Conservation (phyloP, 2,113 vertebrate genomes). For the Hippoglossus stenolepis region DNA sequence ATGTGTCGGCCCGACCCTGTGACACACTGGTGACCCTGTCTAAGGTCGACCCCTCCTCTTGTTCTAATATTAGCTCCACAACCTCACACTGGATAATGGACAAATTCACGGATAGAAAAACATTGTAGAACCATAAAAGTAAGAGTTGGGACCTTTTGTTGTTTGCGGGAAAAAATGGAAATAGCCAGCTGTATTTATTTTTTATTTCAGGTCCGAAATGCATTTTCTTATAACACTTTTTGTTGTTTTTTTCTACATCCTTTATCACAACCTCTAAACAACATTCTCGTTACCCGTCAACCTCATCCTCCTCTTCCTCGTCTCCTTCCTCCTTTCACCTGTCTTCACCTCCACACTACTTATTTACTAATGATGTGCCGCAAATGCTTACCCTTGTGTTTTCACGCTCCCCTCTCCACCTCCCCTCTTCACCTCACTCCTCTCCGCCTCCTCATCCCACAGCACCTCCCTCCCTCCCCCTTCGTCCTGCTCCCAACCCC, state of each 20-base stretch:
- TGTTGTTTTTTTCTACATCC: too few species aligned
- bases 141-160: too few species aligned
- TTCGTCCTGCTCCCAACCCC: slow-evolving; percentile 39
- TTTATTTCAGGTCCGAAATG: too few species aligned
- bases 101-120: too few species aligned
- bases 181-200: neutral
- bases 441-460: slow-evolving; percentile 25
- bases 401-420: slow-evolving; percentile 49
- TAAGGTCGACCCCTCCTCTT: neutral
- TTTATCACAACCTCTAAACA: neutral
- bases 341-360: slow-evolving; percentile 48
- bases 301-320: neutral
- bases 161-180: too few species aligned
- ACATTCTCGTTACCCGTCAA: neutral
- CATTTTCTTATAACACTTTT: too few species aligned
- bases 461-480: slow-evolving; percentile 32
- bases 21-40: neutral
- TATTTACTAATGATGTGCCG: slow-evolving; percentile 75
- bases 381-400: slow-evolving; percentile 73
- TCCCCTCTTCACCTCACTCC: slow-evolving; percentile 44
- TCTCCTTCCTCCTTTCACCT: slow-evolving; percentile 3
- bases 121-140: too few species aligned
- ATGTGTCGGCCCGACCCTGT: neutral
- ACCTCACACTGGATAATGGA: neutral
- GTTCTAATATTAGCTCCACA: neutral